A percentile compares a stretch with the other conserved stretches of the same genome.
phyloP scores from a whole-genome alignment of 2,888 invertebrate genomes.

The Brachyopa scutellaris region DNA sequence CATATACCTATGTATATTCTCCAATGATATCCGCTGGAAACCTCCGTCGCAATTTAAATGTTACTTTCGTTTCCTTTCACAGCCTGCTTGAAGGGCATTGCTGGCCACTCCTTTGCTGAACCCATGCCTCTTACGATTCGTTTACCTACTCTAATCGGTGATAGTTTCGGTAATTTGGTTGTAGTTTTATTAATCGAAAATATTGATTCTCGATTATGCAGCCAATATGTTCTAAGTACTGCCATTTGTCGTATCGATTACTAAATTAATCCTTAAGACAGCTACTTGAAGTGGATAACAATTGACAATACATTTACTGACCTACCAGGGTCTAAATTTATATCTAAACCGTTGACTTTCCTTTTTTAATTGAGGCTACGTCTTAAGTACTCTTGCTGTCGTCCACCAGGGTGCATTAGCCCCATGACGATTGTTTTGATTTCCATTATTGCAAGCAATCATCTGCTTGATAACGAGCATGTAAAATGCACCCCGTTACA shows the following conservation, averaged over 20 bases:
- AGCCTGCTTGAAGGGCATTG: background rate
- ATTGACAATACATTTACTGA: background rate
- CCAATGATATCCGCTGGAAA: too few relatives aligned
- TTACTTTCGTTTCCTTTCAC: too few relatives aligned
- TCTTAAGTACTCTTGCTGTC: slow-evolving; percentile 26
- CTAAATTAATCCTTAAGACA: background rate
- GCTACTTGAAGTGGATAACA: background rate
- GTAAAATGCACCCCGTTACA: slow-evolving; percentile 65
- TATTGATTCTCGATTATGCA: slow-evolving; percentile 33
- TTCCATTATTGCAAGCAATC: slow-evolving; percentile 59
- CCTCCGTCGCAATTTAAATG: too few relatives aligned
- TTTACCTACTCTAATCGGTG: background rate
- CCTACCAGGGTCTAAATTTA: slow-evolving; percentile 23
- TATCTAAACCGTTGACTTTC: slow-evolving; percentile 27
- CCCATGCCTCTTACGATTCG: background rate
- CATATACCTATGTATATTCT: too few relatives aligned
- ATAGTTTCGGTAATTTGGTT: background rate
- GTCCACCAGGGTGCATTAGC: slow-evolving; percentile 57
- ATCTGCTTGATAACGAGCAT: slow-evolving; percentile 52
- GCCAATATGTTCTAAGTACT: background rate
- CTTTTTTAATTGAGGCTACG: slow-evolving; percentile 45
- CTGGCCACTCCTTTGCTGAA: background rate
- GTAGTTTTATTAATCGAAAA: slow-evolving; percentile 18
- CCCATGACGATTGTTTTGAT: slow-evolving; percentile 68
- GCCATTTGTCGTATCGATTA: slow-evolving; percentile 9